A percentile compares a stretch with the other conserved stretches of the same genome.
These are phyloP conservation scores for Brachystomella parvula DNA, from an alignment of 1,140 invertebrate species.

Conservation along the genomic window DNA sequence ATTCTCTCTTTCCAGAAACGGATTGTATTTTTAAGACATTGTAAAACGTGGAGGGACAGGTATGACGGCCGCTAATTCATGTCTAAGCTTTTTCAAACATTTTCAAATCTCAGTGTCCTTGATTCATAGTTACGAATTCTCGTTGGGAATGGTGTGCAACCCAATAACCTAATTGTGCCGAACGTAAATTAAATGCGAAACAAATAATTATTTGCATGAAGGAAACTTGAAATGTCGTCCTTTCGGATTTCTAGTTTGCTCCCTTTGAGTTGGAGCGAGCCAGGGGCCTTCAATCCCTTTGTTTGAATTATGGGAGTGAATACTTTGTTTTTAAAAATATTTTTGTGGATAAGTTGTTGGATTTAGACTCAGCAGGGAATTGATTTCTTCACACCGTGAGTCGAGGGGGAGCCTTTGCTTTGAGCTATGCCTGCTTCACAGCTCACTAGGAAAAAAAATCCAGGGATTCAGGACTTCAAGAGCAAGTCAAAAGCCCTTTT, in stretches of 20 bases:
- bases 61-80: not conserved
- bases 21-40: not conserved
- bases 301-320: not conserved
- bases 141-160: not conserved
- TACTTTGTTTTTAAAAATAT: constrained; percentile 13
- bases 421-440: constrained; percentile 21
- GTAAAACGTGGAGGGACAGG: not conserved
- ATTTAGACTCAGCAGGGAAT: constrained; percentile 33
- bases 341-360: constrained; percentile 26
- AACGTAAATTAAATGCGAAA: not conserved
- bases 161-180: not conserved
- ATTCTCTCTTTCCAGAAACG: not conserved
- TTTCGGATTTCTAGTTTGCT: not conserved
- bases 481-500: constrained; percentile 25
- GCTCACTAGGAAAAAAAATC: not conserved
- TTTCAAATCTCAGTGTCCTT: not conserved
- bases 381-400: constrained; percentile 38
- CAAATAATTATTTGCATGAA: not conserved
- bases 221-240: too few relatives aligned
- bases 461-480: not conserved
- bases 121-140: not conserved
- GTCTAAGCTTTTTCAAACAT: not conserved
- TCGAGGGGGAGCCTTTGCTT: constrained; percentile 12
- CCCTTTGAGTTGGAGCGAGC: too few relatives aligned
- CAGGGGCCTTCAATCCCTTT: too few relatives aligned